Evolutionary conservation across 2,888 invertebrate genomes (phyloP).

Genomic region (Syritta pipiens): DNA sequence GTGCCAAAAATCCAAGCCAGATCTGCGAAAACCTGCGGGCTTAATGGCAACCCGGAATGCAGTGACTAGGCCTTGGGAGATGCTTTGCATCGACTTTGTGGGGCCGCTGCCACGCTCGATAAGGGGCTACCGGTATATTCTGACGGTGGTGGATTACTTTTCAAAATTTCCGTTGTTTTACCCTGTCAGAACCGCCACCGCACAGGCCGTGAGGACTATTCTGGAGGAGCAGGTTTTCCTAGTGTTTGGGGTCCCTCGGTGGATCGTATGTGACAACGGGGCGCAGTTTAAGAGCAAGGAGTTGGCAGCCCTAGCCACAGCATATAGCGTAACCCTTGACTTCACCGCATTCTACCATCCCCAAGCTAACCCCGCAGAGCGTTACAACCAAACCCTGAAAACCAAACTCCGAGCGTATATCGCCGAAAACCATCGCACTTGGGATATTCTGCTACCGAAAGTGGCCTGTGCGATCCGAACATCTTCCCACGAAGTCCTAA

Average conservation of each 20-base stretch:
- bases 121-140: neutral
- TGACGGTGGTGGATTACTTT: conserved; percentile 36
- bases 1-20: neutral
- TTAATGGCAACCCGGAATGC: neutral
- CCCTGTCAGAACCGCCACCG: conserved; percentile 29
- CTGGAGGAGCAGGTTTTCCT: neutral
- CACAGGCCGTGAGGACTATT: neutral
- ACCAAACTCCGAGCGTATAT: conserved; percentile 5
- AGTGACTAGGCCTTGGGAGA: conserved; percentile 22
- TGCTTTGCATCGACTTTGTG: conserved; percentile 25
- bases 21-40: neutral
- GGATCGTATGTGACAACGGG: conserved; percentile 13
- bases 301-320: neutral
- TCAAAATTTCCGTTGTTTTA: conserved; percentile 42
- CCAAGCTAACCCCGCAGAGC: conserved; percentile 18
- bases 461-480: conserved; percentile 17
- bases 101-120: conserved; percentile 34
- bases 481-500: conserved; percentile 13
- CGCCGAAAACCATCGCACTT: conserved; percentile 17
- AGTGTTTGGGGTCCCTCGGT: neutral
- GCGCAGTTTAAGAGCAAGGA: conserved; percentile 10
- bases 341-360: conserved; percentile 19
- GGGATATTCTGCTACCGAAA: conserved; percentile 5
- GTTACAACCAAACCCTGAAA: neutral
- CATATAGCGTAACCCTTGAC: neutral